phyloP scores from a whole-genome alignment of 2,888 invertebrate genomes.

The Bombyx huttoni region DNA sequence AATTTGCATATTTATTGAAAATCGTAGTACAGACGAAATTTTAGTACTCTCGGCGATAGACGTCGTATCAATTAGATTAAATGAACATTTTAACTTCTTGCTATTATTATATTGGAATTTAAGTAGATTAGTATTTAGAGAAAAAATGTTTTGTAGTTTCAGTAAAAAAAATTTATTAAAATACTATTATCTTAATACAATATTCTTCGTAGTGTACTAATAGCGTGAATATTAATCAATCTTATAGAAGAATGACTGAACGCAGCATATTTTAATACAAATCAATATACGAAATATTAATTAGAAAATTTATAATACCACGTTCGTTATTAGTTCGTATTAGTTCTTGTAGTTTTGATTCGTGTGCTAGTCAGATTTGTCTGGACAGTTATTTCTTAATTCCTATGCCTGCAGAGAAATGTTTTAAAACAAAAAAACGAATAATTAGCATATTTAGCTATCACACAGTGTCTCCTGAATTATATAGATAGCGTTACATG shows the following conservation, averaged over 20 bases:
- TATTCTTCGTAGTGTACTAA: conserved; percentile 36
- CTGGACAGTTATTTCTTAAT: too few species aligned
- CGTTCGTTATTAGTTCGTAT: too few species aligned
- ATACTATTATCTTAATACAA: not conserved
- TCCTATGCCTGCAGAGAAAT: too few species aligned
- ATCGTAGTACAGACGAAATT: conserved; percentile 36
- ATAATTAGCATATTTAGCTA: too few species aligned
- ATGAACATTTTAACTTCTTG: conserved; percentile 29
- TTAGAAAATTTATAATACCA: too few species aligned
- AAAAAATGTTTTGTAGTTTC: conserved; percentile 24
- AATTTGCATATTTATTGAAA: conserved; percentile 49
- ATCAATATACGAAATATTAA: too few species aligned
- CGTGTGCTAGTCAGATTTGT: too few species aligned
- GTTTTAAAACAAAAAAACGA: too few species aligned
- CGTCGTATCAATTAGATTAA: conserved; percentile 24
- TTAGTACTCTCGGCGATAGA: conserved; percentile 29
- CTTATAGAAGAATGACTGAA: conserved; percentile 39
- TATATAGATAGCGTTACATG: too few species aligned
- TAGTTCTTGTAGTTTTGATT: too few species aligned
- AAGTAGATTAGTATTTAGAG: conserved; percentile 33
- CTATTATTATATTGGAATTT: conserved; percentile 25
- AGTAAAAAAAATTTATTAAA: conserved; percentile 17
- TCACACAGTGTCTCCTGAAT: too few species aligned
- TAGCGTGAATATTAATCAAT: conserved; percentile 45
- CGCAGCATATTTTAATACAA: conserved; percentile 20